Conservation (phyloP, 2,888 invertebrate species). For the Philaethria dido region DNA sequence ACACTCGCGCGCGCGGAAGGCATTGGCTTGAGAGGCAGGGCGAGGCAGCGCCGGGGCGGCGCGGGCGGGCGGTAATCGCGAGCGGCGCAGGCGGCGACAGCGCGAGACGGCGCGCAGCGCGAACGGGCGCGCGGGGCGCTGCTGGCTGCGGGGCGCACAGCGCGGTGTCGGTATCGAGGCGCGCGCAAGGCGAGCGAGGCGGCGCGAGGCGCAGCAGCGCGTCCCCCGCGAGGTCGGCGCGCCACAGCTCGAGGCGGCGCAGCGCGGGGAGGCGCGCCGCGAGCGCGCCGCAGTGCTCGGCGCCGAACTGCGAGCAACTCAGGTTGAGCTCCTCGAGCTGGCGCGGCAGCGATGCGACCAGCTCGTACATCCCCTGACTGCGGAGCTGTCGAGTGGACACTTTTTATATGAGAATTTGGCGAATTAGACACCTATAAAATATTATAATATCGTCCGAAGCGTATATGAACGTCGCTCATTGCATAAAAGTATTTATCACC, state of each 20-base stretch:
- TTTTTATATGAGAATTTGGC: too few relatives aligned
- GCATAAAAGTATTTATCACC: too few relatives aligned
- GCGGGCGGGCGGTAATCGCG: neutral
- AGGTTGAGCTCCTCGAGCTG: constrained; percentile 47
- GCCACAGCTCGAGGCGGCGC: constrained; percentile 49
- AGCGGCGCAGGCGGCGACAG: neutral
- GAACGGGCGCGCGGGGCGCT: neutral
- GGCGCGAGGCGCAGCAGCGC: constrained; percentile 40
- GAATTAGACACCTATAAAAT: too few relatives aligned
- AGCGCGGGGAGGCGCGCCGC: constrained; percentile 39
- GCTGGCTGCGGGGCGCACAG: neutral
- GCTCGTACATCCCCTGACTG: constrained; percentile 29
- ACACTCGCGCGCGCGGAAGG: neutral
- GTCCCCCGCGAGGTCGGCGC: constrained; percentile 36
- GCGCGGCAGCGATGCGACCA: constrained; percentile 42
- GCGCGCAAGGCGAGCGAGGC: constrained; percentile 30
- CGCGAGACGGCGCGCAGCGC: neutral
- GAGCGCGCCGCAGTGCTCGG: constrained; percentile 44
- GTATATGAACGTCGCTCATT: too few relatives aligned
- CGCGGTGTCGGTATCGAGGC: constrained; percentile 20
- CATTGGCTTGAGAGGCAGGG: neutral
- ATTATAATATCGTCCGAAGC: too few relatives aligned
- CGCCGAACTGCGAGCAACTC: constrained; percentile 47
- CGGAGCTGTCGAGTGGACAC: constrained; percentile 6
- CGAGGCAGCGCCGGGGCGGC: neutral